Base-by-base conservation (phyloP, 2,888 invertebrate species). In the Eupeodes luniger region DNA sequence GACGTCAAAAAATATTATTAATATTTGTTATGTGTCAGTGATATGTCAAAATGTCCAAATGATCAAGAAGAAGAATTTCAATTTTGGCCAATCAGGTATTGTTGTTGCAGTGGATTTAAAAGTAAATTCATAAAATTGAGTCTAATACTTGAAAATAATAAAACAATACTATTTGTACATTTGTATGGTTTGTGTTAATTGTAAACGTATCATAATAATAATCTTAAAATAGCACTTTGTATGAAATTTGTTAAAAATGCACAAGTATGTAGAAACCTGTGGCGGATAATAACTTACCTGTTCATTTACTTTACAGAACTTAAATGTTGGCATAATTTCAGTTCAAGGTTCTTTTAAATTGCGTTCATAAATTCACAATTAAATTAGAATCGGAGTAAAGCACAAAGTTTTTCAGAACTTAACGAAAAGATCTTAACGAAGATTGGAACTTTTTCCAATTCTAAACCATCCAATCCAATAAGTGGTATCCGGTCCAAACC, bases 31-130 rank as follows among this genome's bases (percentile, higher is more conserved):
- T 59, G 62, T 88, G 77, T 88, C 88, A 88, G 88, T 85, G 88
- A 85, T 88, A 89, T 91, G 85, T 87, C 90, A 76, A 90, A 90
- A 89, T 89, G 90, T 90, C 90, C 90, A 81, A 90, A 90, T 90
- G 91, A 91, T 90, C 90, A 91, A 89, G 92, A 92, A 91, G 92
- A 92, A 89, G 93, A 92, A 89, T 92, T 92, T 90, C 92, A 93
- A 90, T 93, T 93, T 91, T 93, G 93, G 93, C 93, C 93, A 86
- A 93, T 93, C 92, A 93, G 93, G 93, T 93, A 93, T 72, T 88
- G 84, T 88, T 88, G 88, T 88, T 88, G 88, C 88, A 62, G 88
- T 81, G 85, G 88, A 85, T 81, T 81, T 64, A 55, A 80, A 87
- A 83, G 67, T 80, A 61, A 78, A 72, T 53, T 64, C 3, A 64